Evolutionary conservation across 2,888 invertebrate species (phyloP), one percentile per base, ranked within the genome.

Genomic region (Ormyrus pomaceus): DNA sequence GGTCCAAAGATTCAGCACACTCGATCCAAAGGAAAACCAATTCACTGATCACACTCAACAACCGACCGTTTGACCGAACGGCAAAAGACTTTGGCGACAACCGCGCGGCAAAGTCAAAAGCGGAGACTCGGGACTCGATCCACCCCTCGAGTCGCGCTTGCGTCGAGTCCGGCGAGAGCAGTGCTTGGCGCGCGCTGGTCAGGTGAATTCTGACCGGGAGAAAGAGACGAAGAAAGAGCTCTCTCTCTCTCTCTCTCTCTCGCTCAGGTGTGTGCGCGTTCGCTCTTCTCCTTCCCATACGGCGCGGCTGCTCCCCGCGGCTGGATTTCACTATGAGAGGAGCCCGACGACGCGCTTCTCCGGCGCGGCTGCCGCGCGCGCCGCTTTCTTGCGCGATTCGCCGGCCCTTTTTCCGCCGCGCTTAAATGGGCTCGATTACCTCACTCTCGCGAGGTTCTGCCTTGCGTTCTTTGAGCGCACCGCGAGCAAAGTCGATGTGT

Each of bases 151-250:
- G 34, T 34, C 61, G 61, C 53, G 61, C 19, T 11, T 6, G n/a
- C n/a, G 53, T 10, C 46, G 45, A 77, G 68, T 83, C 80, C 83
- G 80, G 82, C 84, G 87, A 86, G 19, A 19, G 85, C 86, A 87
- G 87, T 90, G 88, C 87, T 88, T 80, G 86, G 87, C 83, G 87
- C 83, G 87, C 88, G 89, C 85, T 88, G 89, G 90, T 88, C 87
- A 88, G 89, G 88, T 90, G 87, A 89, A 89, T 89, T 89, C 90
- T 90, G 70, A 34, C 13, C 55, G 65, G 59, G 68, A 68, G 55
- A 73, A 55, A 79, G 69, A 79, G 64, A 79, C 13, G 73, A 13
- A 66, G 66, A 61, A 53, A 51, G 53, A 59, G 61, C 11, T 11
- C 55, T 50, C n/a, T 13, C 50, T 50, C 9, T 13, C 50, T 50